Evolutionary conservation across 2,888 invertebrate genomes (phyloP).

Genomic region (Choreutis nemorana): DNA sequence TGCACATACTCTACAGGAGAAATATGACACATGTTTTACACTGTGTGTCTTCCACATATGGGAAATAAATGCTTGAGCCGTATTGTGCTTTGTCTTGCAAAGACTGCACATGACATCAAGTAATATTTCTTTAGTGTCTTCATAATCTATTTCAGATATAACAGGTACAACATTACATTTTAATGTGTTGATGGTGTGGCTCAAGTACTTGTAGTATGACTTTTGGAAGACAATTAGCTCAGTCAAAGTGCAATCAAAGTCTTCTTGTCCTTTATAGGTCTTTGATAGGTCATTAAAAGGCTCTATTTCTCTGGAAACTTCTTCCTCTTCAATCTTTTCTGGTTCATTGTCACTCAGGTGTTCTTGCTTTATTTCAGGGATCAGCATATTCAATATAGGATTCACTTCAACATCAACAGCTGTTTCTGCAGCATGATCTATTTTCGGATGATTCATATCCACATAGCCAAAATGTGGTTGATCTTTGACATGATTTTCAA

Average conservation of each 20-base stretch:
- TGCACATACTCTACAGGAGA: slow-evolving; percentile 45
- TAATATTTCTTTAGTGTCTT: slow-evolving; percentile 20
- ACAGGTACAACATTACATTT: slow-evolving; percentile 30
- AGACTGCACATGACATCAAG: slow-evolving; percentile 32
- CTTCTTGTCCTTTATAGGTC: slow-evolving; percentile 42
- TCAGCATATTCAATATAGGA: slow-evolving; percentile 15
- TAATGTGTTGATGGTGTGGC: slow-evolving; percentile 24
- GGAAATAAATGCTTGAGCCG: slow-evolving; percentile 20
- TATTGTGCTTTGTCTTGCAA: slow-evolving; percentile 30
- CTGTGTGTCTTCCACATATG: slow-evolving; percentile 49
- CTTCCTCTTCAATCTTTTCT: slow-evolving; percentile 12
- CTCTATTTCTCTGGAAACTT: slow-evolving; percentile 12
- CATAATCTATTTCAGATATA: slow-evolving; percentile 33
- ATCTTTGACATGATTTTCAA: slow-evolving; percentile 34
- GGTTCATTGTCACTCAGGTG: slow-evolving; percentile 22
- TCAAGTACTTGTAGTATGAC: slow-evolving; percentile 47
- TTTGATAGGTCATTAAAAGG: slow-evolving; percentile 17
- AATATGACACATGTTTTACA: slow-evolving; percentile 34
- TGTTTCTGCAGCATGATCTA: slow-evolving; percentile 10
- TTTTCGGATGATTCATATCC: slow-evolving; percentile 25
- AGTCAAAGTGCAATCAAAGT: slow-evolving; percentile 50
- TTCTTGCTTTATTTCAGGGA: slow-evolving; percentile 24
- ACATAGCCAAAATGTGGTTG: slow-evolving; percentile 37
- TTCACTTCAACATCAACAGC: slow-evolving; percentile 11
- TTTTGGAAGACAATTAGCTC: slow-evolving; percentile 50